Evolutionary conservation across 2,113 vertebrate species (phyloP).

Genomic region (Neogobius melanostomus): DNA sequence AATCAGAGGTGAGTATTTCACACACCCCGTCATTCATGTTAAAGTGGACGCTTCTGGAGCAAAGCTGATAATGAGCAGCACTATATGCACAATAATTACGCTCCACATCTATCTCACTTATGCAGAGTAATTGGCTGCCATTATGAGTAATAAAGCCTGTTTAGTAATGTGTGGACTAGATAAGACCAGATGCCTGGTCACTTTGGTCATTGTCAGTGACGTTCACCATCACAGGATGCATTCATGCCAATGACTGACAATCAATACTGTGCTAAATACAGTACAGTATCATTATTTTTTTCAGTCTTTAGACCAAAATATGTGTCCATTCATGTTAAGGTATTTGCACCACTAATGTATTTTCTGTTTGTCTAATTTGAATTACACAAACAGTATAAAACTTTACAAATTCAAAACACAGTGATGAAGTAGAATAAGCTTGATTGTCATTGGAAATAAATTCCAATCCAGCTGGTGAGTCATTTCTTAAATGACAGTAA

Average conservation of each 20-base stretch:
- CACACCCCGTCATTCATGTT: slow-evolving; percentile 48
- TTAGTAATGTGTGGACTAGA: slow-evolving; percentile 18
- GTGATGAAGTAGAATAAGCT: too few species aligned
- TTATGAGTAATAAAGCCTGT: slow-evolving; percentile 37
- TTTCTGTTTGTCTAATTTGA: too few species aligned
- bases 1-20: slow-evolving; percentile 31
- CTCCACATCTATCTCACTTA: slow-evolving; percentile 33
- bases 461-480: too few species aligned
- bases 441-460: too few species aligned
- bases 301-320: too few species aligned
- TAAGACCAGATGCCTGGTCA: slow-evolving; percentile 6
- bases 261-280: not conserved
- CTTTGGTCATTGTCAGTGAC: slow-evolving; percentile 14
- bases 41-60: slow-evolving; percentile 37
- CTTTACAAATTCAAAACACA: too few species aligned
- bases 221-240: not conserved
- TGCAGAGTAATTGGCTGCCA: slow-evolving; percentile 29
- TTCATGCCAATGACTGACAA: not conserved
- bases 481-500: too few species aligned
- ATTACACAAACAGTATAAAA: too few species aligned
- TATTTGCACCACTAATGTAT: too few species aligned
- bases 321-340: too few species aligned
- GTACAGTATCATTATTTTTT: too few species aligned
- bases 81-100: slow-evolving; percentile 36
- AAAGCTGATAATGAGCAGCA: slow-evolving; percentile 19